Percentiles rank a stretch among this genome's conserved stretches.
Conservation (phyloP, 2,113 vertebrate species). For the Nibea albiflora region DNA sequence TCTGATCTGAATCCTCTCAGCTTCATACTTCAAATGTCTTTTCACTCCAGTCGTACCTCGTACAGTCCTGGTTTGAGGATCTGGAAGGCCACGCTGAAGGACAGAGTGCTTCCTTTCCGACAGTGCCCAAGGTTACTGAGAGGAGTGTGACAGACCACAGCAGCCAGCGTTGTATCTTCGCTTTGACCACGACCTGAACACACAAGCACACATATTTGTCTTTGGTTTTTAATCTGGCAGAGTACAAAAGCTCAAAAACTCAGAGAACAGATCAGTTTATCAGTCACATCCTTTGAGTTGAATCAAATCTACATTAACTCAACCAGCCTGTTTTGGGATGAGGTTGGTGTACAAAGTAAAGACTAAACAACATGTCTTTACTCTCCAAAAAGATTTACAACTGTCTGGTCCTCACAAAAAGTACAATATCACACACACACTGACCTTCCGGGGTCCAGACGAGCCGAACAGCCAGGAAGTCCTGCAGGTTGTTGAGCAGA, state of each 20-base stretch:
- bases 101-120: constrained; percentile 90
- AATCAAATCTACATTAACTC: too few relatives aligned
- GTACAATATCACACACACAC: constrained; percentile 11
- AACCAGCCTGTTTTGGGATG: too few relatives aligned
- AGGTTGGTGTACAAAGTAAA: too few relatives aligned
- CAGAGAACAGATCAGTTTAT: too few relatives aligned
- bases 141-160: constrained; percentile 82
- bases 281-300: too few relatives aligned
- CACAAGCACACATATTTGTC: background rate
- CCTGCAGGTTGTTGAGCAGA: constrained; percentile 94
- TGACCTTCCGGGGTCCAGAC: constrained; percentile 93
- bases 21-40: too few relatives aligned
- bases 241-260: too few relatives aligned
- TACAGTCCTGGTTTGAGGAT: constrained; percentile 90
- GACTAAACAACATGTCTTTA: too few relatives aligned
- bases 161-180: constrained; percentile 71
- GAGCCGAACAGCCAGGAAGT: constrained; percentile 93
- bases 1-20: too few relatives aligned
- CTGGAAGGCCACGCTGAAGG: constrained; percentile 93
- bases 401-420: too few relatives aligned
- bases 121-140: constrained; percentile 90
- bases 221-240: too few relatives aligned
- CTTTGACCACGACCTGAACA: constrained; percentile 72
- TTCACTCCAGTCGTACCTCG: constrained; percentile 83
- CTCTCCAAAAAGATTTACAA: too few relatives aligned